These are phyloP conservation scores for Adelosebastes latens DNA, from an alignment of 2,797 vertebrate genomes.

Conservation along the genomic window DNA sequence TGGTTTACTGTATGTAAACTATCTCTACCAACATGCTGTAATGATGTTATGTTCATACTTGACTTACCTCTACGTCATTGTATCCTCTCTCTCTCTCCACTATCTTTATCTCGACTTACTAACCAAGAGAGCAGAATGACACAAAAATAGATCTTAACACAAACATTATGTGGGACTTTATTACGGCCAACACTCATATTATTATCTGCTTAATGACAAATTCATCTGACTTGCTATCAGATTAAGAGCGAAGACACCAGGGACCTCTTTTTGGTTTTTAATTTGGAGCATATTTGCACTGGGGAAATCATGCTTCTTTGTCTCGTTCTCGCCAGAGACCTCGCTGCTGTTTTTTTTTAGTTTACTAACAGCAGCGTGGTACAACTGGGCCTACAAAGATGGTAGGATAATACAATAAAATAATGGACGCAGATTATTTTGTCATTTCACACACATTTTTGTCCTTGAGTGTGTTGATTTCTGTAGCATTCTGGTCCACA, in stretches of 20 bases:
- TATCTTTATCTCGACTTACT: neutral
- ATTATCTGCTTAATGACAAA: conserved; percentile 79
- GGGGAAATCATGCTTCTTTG: conserved; percentile 82
- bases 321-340: conserved; percentile 66
- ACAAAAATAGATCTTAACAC: conserved; percentile 47
- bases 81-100: neutral
- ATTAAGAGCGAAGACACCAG: conserved; percentile 74
- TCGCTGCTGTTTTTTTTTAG: conserved; percentile 55
- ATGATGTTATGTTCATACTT: neutral
- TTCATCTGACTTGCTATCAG: conserved; percentile 70
- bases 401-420: neutral
- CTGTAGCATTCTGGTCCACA: neutral
- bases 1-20: neutral
- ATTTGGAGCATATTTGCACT: conserved; percentile 84
- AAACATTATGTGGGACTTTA: conserved; percentile 49
- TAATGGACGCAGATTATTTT: conserved; percentile 12
- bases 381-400: conserved; percentile 58
- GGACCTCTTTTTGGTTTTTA: conserved; percentile 79
- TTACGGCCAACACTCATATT: conserved; percentile 38
- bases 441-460: conserved; percentile 2
- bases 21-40: neutral
- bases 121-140: conserved; percentile 1
- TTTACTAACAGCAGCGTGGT: conserved; percentile 78
- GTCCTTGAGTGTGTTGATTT: neutral
- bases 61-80: neutral